These are phyloP conservation scores for Diadophis punctatus DNA, from an alignment of 2,113 vertebrate species.

Conservation along the genomic window DNA sequence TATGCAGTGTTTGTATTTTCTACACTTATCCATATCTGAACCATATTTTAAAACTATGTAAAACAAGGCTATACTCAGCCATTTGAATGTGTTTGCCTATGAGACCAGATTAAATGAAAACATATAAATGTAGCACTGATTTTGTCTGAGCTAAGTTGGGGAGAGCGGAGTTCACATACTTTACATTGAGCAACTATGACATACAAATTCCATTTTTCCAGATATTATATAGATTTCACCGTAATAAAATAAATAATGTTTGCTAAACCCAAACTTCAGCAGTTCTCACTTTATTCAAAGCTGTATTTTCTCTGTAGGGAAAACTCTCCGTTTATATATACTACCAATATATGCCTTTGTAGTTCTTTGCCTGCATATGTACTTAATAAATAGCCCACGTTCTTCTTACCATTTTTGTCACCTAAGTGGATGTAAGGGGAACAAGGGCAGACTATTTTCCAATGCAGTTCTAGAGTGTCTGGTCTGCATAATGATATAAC, in stretches of 20 bases:
- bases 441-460: not conserved
- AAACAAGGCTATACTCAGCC: constrained; percentile 16
- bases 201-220: constrained; percentile 32
- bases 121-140: constrained; percentile 52
- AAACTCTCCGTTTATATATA: constrained; percentile 18
- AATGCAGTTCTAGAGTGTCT: not conserved
- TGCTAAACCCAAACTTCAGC: constrained; percentile 35
- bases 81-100: constrained; percentile 32
- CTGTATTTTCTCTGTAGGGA: constrained; percentile 28
- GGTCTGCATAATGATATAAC: constrained; percentile 5
- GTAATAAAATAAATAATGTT: constrained; percentile 40
- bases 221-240: constrained; percentile 47
- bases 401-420: constrained; percentile 32
- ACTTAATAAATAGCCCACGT: not conserved
- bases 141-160: constrained; percentile 9
- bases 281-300: constrained; percentile 25
- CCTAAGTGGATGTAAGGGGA: not conserved
- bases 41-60: constrained; percentile 3
- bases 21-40: not conserved
- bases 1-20: constrained; percentile 12
- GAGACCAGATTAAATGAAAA: constrained; percentile 38
- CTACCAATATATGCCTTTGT: not conserved
- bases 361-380: not conserved
- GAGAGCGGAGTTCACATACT: constrained; percentile 20
- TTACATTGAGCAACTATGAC: constrained; percentile 36